A percentile compares a stretch with the other conserved stretches of the same genome.
Evolutionary conservation across 2,797 vertebrate genomes (phyloP).

Genomic region (Siniperca scherzeri): DNA sequence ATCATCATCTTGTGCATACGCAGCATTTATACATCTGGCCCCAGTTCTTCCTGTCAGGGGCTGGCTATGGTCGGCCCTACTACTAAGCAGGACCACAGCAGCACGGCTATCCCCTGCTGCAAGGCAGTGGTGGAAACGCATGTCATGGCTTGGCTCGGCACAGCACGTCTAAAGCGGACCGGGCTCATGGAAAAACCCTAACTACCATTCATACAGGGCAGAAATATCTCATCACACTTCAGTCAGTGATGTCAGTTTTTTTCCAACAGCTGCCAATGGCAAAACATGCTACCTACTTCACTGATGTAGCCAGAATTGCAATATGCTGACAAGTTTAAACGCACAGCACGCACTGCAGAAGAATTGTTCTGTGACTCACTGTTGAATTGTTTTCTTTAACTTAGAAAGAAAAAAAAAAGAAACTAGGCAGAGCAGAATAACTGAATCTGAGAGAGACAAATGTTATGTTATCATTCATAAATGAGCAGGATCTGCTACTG

Average conservation of each 20-base stretch:
- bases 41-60: background rate
- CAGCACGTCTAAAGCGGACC: background rate
- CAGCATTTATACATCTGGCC: background rate
- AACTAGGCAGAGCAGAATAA: background rate
- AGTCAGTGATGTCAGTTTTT: conserved; percentile 4
- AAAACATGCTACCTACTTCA: conserved; percentile 33
- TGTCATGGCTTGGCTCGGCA: conserved; percentile 4
- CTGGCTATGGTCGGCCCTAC: background rate
- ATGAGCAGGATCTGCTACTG: background rate
- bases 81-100: background rate
- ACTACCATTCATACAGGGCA: conserved; percentile 4
- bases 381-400: conserved; percentile 22
- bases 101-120: background rate
- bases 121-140: background rate
- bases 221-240: conserved; percentile 6
- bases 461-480: background rate
- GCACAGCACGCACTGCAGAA: background rate
- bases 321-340: conserved; percentile 9
- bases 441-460: conserved; percentile 1
- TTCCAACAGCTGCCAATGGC: conserved; percentile 28
- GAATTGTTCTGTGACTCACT: background rate
- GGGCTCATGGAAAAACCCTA: background rate
- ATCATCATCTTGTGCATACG: background rate
- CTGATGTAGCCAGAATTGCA: conserved; percentile 12
- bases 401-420: background rate